These are phyloP conservation scores for Zygogramma bicolorata DNA, from an alignment of 2,888 invertebrate species.

Conservation along the genomic window DNA sequence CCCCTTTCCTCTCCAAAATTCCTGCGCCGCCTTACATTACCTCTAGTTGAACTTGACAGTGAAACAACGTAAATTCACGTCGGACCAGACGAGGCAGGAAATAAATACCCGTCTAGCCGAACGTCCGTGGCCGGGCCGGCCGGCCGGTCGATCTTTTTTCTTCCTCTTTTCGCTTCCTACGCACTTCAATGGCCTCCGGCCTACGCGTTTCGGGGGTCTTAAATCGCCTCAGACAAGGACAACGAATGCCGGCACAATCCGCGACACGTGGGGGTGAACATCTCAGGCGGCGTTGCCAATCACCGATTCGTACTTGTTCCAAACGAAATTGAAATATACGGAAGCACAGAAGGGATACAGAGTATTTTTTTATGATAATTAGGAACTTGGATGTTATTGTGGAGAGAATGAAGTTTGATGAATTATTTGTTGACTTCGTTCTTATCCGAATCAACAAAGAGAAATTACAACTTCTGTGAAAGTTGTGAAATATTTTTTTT, in stretches of 20 bases:
- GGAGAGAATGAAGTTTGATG: too few relatives aligned
- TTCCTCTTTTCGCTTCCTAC: slow-evolving; percentile 7
- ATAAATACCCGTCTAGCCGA: background rate
- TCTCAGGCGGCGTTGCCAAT: background rate
- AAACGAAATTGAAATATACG: too few relatives aligned
- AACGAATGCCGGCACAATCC: slow-evolving; percentile 1
- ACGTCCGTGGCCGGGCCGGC: background rate
- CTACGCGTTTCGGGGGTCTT: slow-evolving; percentile 4
- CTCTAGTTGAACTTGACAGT: background rate
- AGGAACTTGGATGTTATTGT: too few relatives aligned
- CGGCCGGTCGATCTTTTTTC: slow-evolving; percentile 6
- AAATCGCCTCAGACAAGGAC: slow-evolving; percentile 1
- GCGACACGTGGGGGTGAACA: slow-evolving; percentile 2
- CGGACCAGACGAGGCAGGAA: background rate
- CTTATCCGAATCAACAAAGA: too few relatives aligned
- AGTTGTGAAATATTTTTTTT: too few relatives aligned
- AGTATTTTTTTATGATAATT: too few relatives aligned
- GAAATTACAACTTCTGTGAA: too few relatives aligned
- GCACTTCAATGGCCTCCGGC: slow-evolving; percentile 6
- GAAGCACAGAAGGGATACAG: too few relatives aligned
- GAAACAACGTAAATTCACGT: background rate
- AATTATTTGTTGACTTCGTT: too few relatives aligned
- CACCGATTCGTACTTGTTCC: too few relatives aligned
- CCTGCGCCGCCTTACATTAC: background rate
- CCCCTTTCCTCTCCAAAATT: background rate